These are phyloP conservation scores for Aleiodes sp. DNA, from an alignment of 1,140 invertebrate species.

Conservation along the genomic window DNA sequence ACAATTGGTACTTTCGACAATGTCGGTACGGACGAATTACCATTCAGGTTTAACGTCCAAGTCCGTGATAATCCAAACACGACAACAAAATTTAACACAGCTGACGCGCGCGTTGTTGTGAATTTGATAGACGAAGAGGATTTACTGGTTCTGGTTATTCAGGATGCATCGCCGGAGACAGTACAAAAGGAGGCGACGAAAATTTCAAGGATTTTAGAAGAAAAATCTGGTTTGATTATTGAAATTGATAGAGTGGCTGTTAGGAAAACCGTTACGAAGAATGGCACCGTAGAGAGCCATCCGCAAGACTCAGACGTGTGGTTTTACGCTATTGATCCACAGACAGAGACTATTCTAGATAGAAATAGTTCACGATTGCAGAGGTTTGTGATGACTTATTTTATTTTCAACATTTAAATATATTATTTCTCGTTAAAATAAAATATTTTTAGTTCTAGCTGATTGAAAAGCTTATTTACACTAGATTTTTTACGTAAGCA, in stretches of 20 bases:
- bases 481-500: neutral
- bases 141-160: conserved; percentile 81
- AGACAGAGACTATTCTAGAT: conserved; percentile 76
- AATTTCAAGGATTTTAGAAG: conserved; percentile 76
- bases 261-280: conserved; percentile 74
- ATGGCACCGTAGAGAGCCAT: conserved; percentile 79
- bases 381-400: conserved; percentile 65
- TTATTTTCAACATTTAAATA: too few species aligned
- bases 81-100: conserved; percentile 69
- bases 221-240: conserved; percentile 77
- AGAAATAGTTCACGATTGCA: conserved; percentile 76
- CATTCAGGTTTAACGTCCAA: conserved; percentile 78
- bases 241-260: conserved; percentile 81
- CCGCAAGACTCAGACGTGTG: conserved; percentile 83
- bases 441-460: too few species aligned
- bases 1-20: conserved; percentile 78
- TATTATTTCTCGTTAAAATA: too few species aligned
- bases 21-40: conserved; percentile 71
- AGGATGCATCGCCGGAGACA: conserved; percentile 76
- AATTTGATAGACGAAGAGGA: conserved; percentile 77
- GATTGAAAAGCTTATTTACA: neutral
- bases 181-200: conserved; percentile 73
- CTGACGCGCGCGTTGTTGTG: conserved; percentile 74
- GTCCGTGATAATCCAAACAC: conserved; percentile 79
- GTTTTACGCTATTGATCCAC: conserved; percentile 86